Base-by-base conservation (phyloP, 1,140 invertebrate species). In the Ceratitis capitata region DNA sequence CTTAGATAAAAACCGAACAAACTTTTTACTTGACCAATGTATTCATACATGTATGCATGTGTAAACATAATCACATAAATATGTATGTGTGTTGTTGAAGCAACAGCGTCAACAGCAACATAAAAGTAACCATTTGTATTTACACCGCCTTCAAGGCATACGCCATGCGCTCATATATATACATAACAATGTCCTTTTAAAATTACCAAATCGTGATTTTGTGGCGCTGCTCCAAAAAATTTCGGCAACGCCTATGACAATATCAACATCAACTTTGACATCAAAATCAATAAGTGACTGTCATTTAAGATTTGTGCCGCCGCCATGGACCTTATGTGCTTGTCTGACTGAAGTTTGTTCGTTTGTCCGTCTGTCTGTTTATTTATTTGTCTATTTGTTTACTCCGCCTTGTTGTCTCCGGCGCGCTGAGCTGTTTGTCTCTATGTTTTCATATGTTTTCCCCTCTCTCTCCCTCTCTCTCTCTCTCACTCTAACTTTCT, bases 221-320 rank as follows among this genome's bases (percentile, higher is more conserved):
- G 39, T 45, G 35, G 39, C n/a, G 69, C 23, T 78, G 39, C 39
- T 78, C 69, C 39, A 78, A 78, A 26, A n/a, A n/a, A n/a, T n/a
- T 78, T 78, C n/a, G 39, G n/a, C 19, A 12, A 45, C 12, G 39
- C 69, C 19, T 23, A 39, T n/a, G 39, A 19, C 42, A 78, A 78
- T 26, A n/a, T n/a, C 69, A 78, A 47, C 39, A 78, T 26, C 7
- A 78, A 45, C 69, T 78, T 78, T 78, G 69, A 78, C 69, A 78
- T 78, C 69, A 78, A 78, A 78, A 78, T 78, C 69, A 78, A 78
- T 78, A 78, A 78, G 39, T 39, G 35, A 16, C 39, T 78, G 69
- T 78, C 69, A 78, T 78, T 78, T 78, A 78, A 42, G 39, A 78
- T 78, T 78, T 78, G 69, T 5, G 16, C 32, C 16, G 16, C 14